Evolutionary conservation across 2,888 invertebrate species (phyloP).

Genomic region (Apodemia mormo): DNA sequence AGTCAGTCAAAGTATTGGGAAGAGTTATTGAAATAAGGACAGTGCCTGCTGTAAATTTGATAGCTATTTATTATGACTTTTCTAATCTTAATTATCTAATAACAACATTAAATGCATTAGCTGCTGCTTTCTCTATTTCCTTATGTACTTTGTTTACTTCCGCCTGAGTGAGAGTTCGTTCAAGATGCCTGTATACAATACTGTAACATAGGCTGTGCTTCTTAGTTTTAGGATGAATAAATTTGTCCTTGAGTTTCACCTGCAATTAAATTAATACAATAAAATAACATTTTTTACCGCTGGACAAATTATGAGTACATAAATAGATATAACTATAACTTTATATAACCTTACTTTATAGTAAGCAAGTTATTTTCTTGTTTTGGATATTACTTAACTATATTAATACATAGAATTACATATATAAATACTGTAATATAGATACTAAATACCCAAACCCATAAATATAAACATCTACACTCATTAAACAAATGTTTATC

Average conservation of each 20-base stretch:
- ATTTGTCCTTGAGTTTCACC: constrained; percentile 92
- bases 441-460: too few species aligned
- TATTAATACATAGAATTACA: too few species aligned
- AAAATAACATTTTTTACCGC: not conserved
- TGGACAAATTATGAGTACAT: too few species aligned
- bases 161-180: constrained; percentile 90
- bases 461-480: too few species aligned
- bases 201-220: constrained; percentile 94
- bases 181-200: constrained; percentile 96
- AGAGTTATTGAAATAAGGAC: not conserved
- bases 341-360: too few species aligned
- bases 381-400: too few species aligned
- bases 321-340: too few species aligned
- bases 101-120: constrained; percentile 55
- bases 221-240: constrained; percentile 91
- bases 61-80: not conserved
- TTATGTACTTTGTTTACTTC: constrained; percentile 94
- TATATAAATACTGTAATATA: too few species aligned
- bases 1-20: not conserved
- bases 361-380: too few species aligned
- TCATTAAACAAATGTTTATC: too few species aligned
- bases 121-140: constrained; percentile 84
- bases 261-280: constrained; percentile 52
- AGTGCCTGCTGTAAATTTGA: not conserved
- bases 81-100: constrained; percentile 54